Percentiles rank a stretch among this genome's conserved stretches.
phyloP scores from a whole-genome alignment of 2,888 invertebrate species.

The Nipponacmea schrenckii region DNA sequence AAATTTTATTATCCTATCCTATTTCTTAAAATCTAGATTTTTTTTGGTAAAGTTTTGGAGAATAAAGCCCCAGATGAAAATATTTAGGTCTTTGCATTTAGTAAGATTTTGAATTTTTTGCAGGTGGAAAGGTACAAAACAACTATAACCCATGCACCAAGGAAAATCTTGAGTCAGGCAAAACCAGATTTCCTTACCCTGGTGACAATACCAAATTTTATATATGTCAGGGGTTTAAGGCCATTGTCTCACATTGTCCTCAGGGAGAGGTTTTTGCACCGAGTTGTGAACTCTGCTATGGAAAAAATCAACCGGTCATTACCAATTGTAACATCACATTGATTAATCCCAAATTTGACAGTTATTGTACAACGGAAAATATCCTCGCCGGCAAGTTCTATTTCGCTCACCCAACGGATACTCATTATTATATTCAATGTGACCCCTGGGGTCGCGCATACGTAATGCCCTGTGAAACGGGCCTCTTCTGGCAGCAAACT shows the following conservation, averaged over 20 bases:
- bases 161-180: slow-evolving; percentile 31
- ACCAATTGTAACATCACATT: background rate
- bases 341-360: background rate
- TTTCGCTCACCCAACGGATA: slow-evolving; percentile 32
- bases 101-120: background rate
- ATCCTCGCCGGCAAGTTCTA: slow-evolving; percentile 27
- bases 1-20: too few species aligned
- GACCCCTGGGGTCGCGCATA: slow-evolving; percentile 37
- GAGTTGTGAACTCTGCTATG: slow-evolving; percentile 10
- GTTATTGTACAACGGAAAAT: slow-evolving; percentile 37
- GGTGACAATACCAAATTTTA: slow-evolving; percentile 37
- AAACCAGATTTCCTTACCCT: slow-evolving; percentile 42
- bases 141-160: slow-evolving; percentile 37
- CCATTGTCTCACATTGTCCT: slow-evolving; percentile 42
- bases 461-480: slow-evolving; percentile 39
- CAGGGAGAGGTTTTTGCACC: slow-evolving; percentile 26
- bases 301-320: background rate
- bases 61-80: too few species aligned
- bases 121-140: background rate
- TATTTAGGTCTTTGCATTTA: too few species aligned
- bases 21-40: too few species aligned
- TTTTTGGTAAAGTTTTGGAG: too few species aligned
- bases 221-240: slow-evolving; percentile 43
- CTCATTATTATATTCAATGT: slow-evolving; percentile 47
- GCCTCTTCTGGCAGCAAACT: slow-evolving; percentile 2